phyloP scores from a whole-genome alignment of 2,113 vertebrate genomes.

The Carlito syrichta region DNA sequence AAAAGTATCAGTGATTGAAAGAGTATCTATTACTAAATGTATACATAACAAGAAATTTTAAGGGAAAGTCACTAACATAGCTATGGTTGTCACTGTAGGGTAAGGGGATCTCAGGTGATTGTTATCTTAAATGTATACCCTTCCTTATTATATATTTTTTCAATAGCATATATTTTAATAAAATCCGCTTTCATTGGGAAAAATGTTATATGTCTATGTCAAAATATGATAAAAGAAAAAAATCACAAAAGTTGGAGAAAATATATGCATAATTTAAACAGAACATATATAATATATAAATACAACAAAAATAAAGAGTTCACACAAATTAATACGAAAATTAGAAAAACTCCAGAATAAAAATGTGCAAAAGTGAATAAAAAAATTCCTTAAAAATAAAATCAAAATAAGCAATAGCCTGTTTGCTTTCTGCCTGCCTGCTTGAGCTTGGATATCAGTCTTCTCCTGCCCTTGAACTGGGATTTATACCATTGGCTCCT shows the following conservation, averaged over 20 bases:
- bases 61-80: background rate
- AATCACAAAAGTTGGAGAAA: background rate
- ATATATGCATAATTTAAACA: too few species aligned
- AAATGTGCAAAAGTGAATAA: background rate
- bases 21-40: background rate
- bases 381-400: background rate
- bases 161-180: background rate
- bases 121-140: background rate
- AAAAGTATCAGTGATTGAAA: background rate
- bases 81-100: too few species aligned
- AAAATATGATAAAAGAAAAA: too few species aligned
- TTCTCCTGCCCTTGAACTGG: too few species aligned
- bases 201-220: background rate
- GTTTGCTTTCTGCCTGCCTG: too few species aligned
- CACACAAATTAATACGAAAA: background rate
- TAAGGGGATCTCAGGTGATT: background rate
- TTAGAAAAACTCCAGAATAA: background rate
- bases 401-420: background rate
- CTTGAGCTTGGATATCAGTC: too few species aligned
- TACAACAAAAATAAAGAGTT: too few species aligned
- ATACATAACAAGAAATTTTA: background rate
- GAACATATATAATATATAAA: too few species aligned
- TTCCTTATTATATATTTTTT: background rate
- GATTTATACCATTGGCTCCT: too few species aligned
- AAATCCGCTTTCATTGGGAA: background rate